Evolutionary conservation across 2,888 invertebrate genomes (phyloP), one percentile per base, ranked within the genome.

Genomic region (Bruchidius siliquastri): DNA sequence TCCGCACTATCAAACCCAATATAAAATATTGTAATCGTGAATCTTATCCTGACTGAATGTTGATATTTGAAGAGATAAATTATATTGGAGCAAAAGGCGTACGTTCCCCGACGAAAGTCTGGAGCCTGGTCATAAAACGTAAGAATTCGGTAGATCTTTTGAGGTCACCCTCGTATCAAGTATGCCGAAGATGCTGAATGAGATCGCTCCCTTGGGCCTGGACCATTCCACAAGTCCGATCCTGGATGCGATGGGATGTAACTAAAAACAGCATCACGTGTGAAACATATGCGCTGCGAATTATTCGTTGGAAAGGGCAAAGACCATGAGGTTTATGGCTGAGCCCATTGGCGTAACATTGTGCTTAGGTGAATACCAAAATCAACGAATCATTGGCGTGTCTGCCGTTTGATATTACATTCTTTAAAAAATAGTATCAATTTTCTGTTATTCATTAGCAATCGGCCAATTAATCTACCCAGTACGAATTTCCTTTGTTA

Each of bases 191-290:
- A 26, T 2, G 26, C 26, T 26, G 26, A 26, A 8, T n/a, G n/a
- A n/a, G 8, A 30, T 30, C 4, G 30, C 30, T 3, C 8, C 30
- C 30, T 30, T 30, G 30, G 8, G 30, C 30, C 8, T 49, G 49
- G 18, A 13, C 13, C 10, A 49, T 49, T 13, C 49, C 49, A 26
- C 49, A 72, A 73, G 72, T 71, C 73, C 72, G 71, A 32, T 73
- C 71, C 75, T 49, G 49, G 49, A 49, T 49, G 49, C 6, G 49
- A 49, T 49, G 49, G 49, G 26, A 49, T 71, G 71, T 21, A 69
- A 80, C 79, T 80, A 78, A 79, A 80, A 79, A 76, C 80, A 80
- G 79, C 76, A 77, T 77, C 83, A 83, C 81, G 80, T 83, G 83
- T 81, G 78, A 73, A 75, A 78, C 82, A 82, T 79, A 81, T 83